Percentiles rank a stretch among this genome's conserved stretches.
Conservation (phyloP, 1,140 invertebrate species). For the Pachyrhynchus sulphureomaculatus region DNA sequence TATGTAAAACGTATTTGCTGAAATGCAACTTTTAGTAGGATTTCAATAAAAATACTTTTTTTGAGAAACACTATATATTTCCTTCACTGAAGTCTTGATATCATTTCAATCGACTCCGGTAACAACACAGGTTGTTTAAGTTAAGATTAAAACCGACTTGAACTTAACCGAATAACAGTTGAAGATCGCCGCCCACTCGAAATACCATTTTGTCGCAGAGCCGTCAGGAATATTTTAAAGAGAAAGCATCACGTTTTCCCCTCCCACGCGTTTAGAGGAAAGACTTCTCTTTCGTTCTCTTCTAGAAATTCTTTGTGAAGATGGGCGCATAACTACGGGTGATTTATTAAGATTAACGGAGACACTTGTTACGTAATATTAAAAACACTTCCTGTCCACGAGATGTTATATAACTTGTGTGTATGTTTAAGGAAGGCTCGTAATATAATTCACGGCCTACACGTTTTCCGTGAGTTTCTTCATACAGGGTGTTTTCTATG, state of each 20-base stretch:
- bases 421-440: too few species aligned
- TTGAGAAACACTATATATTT: too few species aligned
- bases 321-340: constrained; percentile 5
- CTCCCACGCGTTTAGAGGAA: background rate
- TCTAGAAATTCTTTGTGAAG: constrained; percentile 2
- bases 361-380: constrained; percentile 4
- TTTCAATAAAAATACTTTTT: too few species aligned
- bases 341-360: constrained; percentile 8
- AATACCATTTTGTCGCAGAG: constrained; percentile 5
- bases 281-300: constrained; percentile 3
- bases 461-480: too few species aligned
- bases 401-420: background rate
- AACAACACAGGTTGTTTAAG: too few species aligned
- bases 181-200: constrained; percentile 1
- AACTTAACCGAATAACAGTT: background rate
- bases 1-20: too few species aligned
- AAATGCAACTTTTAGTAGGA: too few species aligned
- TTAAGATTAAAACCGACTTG: too few species aligned
- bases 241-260: constrained; percentile 8
- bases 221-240: constrained; percentile 1
- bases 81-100: too few species aligned
- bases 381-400: constrained; percentile 6
- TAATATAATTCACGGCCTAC: too few species aligned
- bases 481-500: too few species aligned
- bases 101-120: too few species aligned